Evolutionary conservation across 2,113 vertebrate species (phyloP).

Genomic region (Chaenogobius annularis): DNA sequence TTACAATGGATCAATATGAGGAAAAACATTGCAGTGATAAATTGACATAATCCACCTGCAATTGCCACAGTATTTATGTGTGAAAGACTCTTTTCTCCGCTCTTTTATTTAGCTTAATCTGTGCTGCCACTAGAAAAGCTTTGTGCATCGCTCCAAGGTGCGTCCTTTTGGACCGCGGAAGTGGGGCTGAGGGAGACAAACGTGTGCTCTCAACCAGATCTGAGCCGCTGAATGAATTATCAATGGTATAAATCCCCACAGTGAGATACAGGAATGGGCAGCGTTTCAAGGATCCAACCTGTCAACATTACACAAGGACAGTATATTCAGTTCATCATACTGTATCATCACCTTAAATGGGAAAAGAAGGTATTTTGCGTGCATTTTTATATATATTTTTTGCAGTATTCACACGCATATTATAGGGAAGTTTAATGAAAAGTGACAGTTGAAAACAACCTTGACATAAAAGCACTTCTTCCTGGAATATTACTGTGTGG

Average conservation of each 20-base stretch:
- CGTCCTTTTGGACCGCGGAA: constrained; percentile 51
- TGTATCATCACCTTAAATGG: not conserved
- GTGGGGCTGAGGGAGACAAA: constrained; percentile 30
- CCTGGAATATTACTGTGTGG: constrained; percentile 1
- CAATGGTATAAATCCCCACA: constrained; percentile 66
- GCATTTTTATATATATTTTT: not conserved
- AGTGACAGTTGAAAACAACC: constrained; percentile 7
- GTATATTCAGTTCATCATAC: constrained; percentile 46
- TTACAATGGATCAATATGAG: too few species aligned
- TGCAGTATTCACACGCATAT: not conserved
- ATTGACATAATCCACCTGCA: constrained; percentile 43
- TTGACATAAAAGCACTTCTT: not conserved
- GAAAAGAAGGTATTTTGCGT: not conserved
- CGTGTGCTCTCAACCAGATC: constrained; percentile 44
- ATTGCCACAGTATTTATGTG: constrained; percentile 47
- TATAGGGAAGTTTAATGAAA: not conserved
- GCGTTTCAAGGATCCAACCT: constrained; percentile 51
- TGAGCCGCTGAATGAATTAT: constrained; percentile 66
- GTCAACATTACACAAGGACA: constrained; percentile 52
- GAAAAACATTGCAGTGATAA: constrained; percentile 41
- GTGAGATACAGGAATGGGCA: constrained; percentile 56
- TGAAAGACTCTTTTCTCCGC: constrained; percentile 14
- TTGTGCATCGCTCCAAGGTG: constrained; percentile 31
- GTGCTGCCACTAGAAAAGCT: constrained; percentile 33
- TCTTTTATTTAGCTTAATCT: constrained; percentile 38